Percentiles rank a stretch among this genome's conserved stretches.
phyloP scores from a whole-genome alignment of 2,888 invertebrate species.

The Spilarctia lutea region DNA sequence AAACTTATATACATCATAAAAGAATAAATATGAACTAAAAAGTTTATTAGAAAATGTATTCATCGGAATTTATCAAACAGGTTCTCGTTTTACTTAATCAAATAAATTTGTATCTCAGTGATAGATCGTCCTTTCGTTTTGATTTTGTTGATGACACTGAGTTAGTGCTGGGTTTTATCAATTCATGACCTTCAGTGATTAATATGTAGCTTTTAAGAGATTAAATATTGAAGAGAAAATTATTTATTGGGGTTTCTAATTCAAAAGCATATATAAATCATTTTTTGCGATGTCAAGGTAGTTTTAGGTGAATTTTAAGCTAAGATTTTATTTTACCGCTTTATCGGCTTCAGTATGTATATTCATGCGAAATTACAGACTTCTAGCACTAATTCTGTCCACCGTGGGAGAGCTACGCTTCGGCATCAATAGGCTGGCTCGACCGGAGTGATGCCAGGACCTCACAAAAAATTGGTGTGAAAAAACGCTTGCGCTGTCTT shows the following conservation, averaged over 20 bases:
- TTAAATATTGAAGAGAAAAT: constrained; percentile 8
- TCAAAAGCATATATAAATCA: constrained; percentile 23
- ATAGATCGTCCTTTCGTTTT: constrained; percentile 65
- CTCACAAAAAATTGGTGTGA: too few relatives aligned
- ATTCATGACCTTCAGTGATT: constrained; percentile 42
- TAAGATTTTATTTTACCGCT: too few relatives aligned
- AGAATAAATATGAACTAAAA: constrained; percentile 31
- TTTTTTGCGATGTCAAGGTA: neutral
- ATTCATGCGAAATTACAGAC: too few relatives aligned
- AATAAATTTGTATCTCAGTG: constrained; percentile 68
- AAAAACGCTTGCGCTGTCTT: too few relatives aligned
- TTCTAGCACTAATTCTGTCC: too few relatives aligned
- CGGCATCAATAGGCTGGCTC: too few relatives aligned
- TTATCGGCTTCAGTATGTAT: too few relatives aligned
- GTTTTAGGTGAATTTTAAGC: too few relatives aligned
- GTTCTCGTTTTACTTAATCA: constrained; percentile 62
- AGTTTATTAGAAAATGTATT: constrained; percentile 53
- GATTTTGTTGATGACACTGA: constrained; percentile 51
- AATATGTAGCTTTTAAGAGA: constrained; percentile 46
- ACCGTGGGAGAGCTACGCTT: too few relatives aligned
- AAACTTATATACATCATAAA: constrained; percentile 55
- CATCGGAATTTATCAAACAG: constrained; percentile 57
- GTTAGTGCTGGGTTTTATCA: constrained; percentile 41
- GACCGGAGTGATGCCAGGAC: too few relatives aligned
- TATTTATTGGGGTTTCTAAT: constrained; percentile 30